phyloP scores from a whole-genome alignment of 2,888 invertebrate species.

The Steromphala cineraria region DNA sequence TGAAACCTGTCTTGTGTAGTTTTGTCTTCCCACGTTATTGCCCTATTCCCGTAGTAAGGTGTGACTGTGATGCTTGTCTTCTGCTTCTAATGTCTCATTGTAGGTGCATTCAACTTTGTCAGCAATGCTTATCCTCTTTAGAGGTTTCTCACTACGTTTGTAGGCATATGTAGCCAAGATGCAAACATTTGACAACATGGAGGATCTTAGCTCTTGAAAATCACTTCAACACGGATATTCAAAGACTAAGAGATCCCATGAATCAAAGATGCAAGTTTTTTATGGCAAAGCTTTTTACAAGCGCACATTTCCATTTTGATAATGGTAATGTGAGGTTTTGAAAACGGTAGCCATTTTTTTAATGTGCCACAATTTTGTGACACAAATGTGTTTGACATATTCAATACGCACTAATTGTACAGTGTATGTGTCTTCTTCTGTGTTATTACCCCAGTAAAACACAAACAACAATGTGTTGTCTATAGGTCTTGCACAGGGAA shows the following conservation, averaged over 20 bases:
- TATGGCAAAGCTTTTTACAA: too few relatives aligned
- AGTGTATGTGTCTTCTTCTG: neutral
- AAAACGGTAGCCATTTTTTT: too few relatives aligned
- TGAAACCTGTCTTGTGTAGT: neutral
- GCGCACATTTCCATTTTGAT: too few relatives aligned
- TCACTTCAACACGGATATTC: too few relatives aligned
- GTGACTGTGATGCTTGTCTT: neutral
- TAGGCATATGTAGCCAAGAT: too few relatives aligned
- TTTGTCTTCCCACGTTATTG: slow-evolving; percentile 6
- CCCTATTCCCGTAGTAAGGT: neutral
- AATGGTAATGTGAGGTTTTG: too few relatives aligned
- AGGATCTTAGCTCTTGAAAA: too few relatives aligned
- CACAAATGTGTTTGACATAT: neutral
- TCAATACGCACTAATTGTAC: neutral
- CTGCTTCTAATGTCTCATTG: neutral
- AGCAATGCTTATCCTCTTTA: too few relatives aligned
- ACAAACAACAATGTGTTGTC: neutral
- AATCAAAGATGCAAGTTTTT: too few relatives aligned
- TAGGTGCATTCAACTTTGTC: neutral
- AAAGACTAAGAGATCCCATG: too few relatives aligned
- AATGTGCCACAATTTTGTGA: neutral
- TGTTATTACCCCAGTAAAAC: neutral
- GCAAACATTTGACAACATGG: too few relatives aligned
- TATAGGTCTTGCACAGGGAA: slow-evolving; percentile 14
- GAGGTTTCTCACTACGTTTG: too few relatives aligned